Evolutionary conservation across 2,888 invertebrate genomes (phyloP).

Genomic region (Anarsia innoxiella): DNA sequence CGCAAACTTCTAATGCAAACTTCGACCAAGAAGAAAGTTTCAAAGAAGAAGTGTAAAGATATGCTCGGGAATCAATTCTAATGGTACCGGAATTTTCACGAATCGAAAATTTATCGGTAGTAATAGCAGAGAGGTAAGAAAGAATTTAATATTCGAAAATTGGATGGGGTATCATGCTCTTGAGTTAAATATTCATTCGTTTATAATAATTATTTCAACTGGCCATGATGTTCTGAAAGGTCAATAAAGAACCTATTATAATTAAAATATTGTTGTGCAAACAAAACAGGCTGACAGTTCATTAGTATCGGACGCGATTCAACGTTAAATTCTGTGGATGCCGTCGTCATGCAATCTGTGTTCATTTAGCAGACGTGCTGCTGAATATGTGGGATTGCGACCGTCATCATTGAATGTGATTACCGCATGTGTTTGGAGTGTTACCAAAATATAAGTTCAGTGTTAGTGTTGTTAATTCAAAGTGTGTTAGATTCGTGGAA

Average conservation of each 20-base stretch:
- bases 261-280: conserved; percentile 23
- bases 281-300: conserved; percentile 26
- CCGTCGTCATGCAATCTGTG: conserved; percentile 66
- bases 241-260: too few relatives aligned
- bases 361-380: conserved; percentile 50
- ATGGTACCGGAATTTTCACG: conserved; percentile 68
- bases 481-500: conserved; percentile 66
- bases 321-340: conserved; percentile 41
- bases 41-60: conserved; percentile 63
- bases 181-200: conserved; percentile 49
- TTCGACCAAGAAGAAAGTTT: conserved; percentile 65
- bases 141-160: conserved; percentile 24
- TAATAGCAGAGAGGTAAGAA: conserved; percentile 41
- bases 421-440: conserved; percentile 39
- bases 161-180: conserved; percentile 51
- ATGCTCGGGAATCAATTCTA: conserved; percentile 65
- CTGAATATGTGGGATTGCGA: conserved; percentile 40
- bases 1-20: conserved; percentile 69
- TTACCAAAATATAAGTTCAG: conserved; percentile 34
- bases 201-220: conserved; percentile 28
- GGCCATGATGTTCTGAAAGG: conserved; percentile 11
- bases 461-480: conserved; percentile 36
- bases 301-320: conserved; percentile 26
- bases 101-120: conserved; percentile 56
- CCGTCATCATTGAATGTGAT: conserved; percentile 37